Conservation (phyloP, 2,797 vertebrate genomes). For the Apogon hyalosoma region DNA sequence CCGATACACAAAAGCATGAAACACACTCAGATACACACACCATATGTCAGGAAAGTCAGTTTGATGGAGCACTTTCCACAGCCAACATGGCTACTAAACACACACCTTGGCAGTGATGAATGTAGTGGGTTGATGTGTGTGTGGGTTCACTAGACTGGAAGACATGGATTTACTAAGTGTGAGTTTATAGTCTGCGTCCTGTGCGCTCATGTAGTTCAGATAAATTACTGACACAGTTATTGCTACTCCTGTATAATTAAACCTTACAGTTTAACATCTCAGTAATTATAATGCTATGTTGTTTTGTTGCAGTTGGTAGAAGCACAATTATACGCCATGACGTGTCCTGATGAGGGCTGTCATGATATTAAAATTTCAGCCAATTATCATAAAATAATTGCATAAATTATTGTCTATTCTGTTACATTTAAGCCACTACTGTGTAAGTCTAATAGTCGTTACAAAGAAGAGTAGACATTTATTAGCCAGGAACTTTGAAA, state of each 20-base stretch:
- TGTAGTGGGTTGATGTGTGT: slow-evolving; percentile 28
- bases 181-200: background rate
- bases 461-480: no score
- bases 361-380: no score
- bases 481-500: no score
- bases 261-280: background rate
- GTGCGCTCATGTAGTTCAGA: slow-evolving; percentile 5
- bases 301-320: background rate
- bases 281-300: background rate
- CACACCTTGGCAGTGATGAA: slow-evolving; percentile 70
- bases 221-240: slow-evolving; percentile 18
- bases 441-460: no score
- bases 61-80: slow-evolving; percentile 70
- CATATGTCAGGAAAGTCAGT: slow-evolving; percentile 49
- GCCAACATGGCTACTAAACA: slow-evolving; percentile 69
- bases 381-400: no score
- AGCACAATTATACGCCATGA: background rate
- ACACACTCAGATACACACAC: slow-evolving; percentile 49
- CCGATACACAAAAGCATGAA: slow-evolving; percentile 3
- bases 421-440: no score
- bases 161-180: slow-evolving; percentile 29
- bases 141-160: slow-evolving; percentile 8
- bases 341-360: no score
- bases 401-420: no score
- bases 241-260: slow-evolving; percentile 3